phyloP scores from a whole-genome alignment of 2,888 invertebrate genomes.

The Cartodere bifasciata region DNA sequence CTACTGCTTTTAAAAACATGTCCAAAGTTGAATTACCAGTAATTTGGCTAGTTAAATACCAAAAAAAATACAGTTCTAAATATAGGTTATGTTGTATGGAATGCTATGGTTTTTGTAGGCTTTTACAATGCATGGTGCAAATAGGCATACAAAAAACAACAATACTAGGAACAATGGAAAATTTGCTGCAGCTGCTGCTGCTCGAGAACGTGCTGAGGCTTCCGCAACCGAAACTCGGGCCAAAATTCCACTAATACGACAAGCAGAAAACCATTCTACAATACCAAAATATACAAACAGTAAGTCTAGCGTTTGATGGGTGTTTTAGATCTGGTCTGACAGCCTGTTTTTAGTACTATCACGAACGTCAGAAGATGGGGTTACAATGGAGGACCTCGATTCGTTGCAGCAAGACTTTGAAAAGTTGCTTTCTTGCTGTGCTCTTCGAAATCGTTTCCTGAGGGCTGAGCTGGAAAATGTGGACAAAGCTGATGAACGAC shows the following conservation, averaged over 20 bases:
- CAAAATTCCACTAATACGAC: conserved; percentile 52
- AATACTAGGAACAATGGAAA: conserved; percentile 8
- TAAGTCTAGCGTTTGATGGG: conserved; percentile 18
- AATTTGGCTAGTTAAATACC: no score
- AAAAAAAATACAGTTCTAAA: no score
- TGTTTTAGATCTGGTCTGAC: neutral
- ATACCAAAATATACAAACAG: conserved; percentile 52
- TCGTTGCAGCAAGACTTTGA: conserved; percentile 78
- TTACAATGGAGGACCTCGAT: conserved; percentile 82
- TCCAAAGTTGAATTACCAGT: no score
- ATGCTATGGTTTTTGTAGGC: no score
- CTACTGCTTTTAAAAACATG: no score
- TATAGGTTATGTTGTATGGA: no score
- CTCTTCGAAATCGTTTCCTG: conserved; percentile 66
- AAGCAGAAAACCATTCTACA: conserved; percentile 51
- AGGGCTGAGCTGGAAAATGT: conserved; percentile 60
- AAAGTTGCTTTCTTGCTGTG: conserved; percentile 69
- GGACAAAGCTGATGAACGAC: conserved; percentile 44
- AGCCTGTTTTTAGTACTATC: conserved; percentile 40
- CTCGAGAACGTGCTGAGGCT: conserved; percentile 3
- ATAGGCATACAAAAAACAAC: no score
- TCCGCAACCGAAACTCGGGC: conserved; percentile 19
- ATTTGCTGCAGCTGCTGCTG: conserved; percentile 1
- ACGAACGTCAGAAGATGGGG: conserved; percentile 58
- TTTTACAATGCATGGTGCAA: no score